Percentiles rank a stretch among this genome's conserved stretches.
Conservation (phyloP, 2,797 vertebrate genomes). For the Peromyscus attwateri region DNA sequence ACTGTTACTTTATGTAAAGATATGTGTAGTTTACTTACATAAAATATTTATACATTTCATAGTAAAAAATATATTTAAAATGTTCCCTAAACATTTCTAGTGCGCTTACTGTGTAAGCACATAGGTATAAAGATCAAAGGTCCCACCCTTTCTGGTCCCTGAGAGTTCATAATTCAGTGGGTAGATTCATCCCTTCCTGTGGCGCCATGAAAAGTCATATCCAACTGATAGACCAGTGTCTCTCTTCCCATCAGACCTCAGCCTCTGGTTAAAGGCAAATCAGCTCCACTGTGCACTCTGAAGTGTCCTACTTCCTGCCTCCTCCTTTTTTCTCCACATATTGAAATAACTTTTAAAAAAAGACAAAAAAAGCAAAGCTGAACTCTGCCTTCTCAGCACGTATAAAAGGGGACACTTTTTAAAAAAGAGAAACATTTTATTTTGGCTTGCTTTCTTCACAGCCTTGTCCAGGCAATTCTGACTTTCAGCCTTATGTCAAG, state of each 20-base stretch:
- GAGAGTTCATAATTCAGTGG: not conserved
- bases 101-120: not conserved
- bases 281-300: not conserved
- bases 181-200: not conserved
- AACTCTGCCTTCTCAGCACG: conserved; percentile 5
- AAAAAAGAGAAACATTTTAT: not conserved
- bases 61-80: not conserved
- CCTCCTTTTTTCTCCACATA: not conserved
- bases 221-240: not conserved
- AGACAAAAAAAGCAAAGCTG: conserved; percentile 24
- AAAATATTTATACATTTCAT: not conserved
- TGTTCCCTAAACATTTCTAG: not conserved
- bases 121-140: not conserved
- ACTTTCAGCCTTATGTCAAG: not conserved
- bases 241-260: not conserved
- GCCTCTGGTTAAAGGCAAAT: not conserved
- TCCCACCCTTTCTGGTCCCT: not conserved
- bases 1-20: not conserved
- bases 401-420: not conserved
- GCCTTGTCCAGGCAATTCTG: not conserved
- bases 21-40: not conserved
- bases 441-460: conserved; percentile 10
- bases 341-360: conserved; percentile 40
- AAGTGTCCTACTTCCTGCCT: not conserved
- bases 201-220: not conserved